These are phyloP conservation scores for Poecilia gillii DNA, from an alignment of 2,797 vertebrate genomes.

Conservation along the genomic window DNA sequence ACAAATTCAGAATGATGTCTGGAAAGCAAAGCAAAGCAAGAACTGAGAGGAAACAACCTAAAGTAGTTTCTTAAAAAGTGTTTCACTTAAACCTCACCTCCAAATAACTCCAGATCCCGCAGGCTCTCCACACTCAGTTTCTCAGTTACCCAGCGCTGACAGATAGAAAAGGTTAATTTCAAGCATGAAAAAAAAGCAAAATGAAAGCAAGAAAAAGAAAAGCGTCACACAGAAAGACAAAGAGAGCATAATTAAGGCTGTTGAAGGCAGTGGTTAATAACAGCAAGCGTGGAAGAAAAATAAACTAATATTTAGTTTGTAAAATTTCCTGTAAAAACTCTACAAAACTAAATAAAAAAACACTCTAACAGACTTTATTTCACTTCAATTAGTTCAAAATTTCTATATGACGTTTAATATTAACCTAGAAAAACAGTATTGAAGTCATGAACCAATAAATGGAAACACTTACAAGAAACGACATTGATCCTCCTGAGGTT, in stretches of 20 bases:
- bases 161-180: constrained; percentile 53
- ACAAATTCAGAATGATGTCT: constrained; percentile 6
- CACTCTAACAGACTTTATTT: not conserved
- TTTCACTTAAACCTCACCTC: constrained; percentile 85
- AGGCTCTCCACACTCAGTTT: constrained; percentile 99
- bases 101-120: constrained; percentile 96
- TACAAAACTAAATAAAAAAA: not conserved
- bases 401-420: not conserved
- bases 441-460: not conserved
- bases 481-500: constrained; percentile 80
- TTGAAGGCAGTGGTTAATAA: constrained; percentile 22
- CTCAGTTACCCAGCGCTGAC: constrained; percentile 97
- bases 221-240: constrained; percentile 31
- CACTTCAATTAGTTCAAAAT: not conserved
- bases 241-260: constrained; percentile 31
- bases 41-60: constrained; percentile 12
- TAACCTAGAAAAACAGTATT: not conserved
- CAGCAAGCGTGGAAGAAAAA: not conserved
- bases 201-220: constrained; percentile 51
- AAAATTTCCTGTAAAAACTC: constrained; percentile 3
- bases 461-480: constrained; percentile 83
- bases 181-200: constrained; percentile 49
- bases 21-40: constrained; percentile 38
- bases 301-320: not conserved
- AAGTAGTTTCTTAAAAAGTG: constrained; percentile 19